phyloP scores from a whole-genome alignment of 1,140 invertebrate species.

The Drosophila virilis region DNA sequence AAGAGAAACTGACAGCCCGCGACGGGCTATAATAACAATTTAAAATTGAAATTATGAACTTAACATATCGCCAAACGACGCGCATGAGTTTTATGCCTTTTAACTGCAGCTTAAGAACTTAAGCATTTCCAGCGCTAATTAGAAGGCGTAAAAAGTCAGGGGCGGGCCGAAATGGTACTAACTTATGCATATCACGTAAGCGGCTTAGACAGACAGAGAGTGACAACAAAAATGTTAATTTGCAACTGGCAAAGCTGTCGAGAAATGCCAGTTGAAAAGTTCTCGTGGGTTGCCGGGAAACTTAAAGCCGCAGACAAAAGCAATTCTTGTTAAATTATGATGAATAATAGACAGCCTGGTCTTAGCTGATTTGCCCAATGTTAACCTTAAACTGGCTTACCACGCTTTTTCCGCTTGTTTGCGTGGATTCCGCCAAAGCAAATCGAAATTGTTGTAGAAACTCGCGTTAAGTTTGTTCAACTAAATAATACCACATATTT shows the following conservation, averaged over 20 bases:
- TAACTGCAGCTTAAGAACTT: constrained; percentile 80
- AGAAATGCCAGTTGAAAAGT: constrained; percentile 9
- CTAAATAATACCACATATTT: no score
- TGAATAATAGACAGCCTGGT: no score
- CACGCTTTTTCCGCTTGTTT: no score
- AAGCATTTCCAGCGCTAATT: constrained; percentile 58
- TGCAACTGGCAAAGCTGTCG: constrained; percentile 12
- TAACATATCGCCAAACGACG: constrained; percentile 71
- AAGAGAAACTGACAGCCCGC: constrained; percentile 18
- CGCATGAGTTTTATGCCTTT: constrained; percentile 77
- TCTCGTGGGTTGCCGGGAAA: neutral
- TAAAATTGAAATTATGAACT: constrained; percentile 79
- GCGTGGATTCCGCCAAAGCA: no score
- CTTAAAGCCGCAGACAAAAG: neutral
- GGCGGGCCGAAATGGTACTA: neutral
- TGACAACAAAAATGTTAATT: constrained; percentile 28
- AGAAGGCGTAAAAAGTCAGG: constrained; percentile 13
- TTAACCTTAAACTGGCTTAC: no score
- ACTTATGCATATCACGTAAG: constrained; percentile 39
- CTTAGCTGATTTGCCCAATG: no score
- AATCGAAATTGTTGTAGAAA: no score
- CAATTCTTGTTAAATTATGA: neutral
- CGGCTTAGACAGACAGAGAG: constrained; percentile 19
- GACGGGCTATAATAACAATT: constrained; percentile 72
- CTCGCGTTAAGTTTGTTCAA: no score